Conservation (phyloP, 2,797 vertebrate genomes). For the Geotrypetes seraphini region DNA sequence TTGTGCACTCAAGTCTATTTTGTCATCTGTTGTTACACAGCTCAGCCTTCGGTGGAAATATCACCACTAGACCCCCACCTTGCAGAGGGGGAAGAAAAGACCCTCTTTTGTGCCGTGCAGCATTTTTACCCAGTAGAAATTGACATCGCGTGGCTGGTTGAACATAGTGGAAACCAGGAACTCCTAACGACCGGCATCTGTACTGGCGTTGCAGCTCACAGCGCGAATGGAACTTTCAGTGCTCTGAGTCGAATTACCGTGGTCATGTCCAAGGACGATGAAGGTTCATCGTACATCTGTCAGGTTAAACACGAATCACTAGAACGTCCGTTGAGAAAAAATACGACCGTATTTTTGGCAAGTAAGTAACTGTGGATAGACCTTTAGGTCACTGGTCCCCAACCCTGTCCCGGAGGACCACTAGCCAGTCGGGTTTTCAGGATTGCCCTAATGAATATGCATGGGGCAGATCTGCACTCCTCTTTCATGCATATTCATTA, state of each 20-base stretch:
- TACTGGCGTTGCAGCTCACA: constrained; percentile 23
- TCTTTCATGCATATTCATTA: too few relatives aligned
- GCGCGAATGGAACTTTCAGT: constrained; percentile 31
- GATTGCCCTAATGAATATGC: too few relatives aligned
- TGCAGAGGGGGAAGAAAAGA: constrained; percentile 34
- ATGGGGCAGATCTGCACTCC: too few relatives aligned
- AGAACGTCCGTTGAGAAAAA: constrained; percentile 7
- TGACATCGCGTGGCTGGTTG: constrained; percentile 28
- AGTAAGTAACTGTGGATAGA: constrained; percentile 21
- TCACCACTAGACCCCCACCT: constrained; percentile 25
- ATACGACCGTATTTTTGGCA: constrained; percentile 22
- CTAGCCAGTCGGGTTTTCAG: too few relatives aligned
- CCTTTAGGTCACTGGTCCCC: too few relatives aligned
- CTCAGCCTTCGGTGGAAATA: constrained; percentile 24
- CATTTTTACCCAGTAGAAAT: constrained; percentile 42
- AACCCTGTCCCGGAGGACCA: too few relatives aligned
- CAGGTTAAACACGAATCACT: constrained; percentile 38
- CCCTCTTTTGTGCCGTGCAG: constrained; percentile 38
- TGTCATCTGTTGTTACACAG: constrained; percentile 9
- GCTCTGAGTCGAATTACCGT: constrained; percentile 36
- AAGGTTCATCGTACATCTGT: constrained; percentile 26
- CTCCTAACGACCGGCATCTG: constrained; percentile 20
- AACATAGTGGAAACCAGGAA: constrained; percentile 1
- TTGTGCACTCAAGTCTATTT: too few relatives aligned
- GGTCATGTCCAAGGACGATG: constrained; percentile 1